Base-by-base conservation (phyloP, 2,113 vertebrate species). In the Uria aalge region DNA sequence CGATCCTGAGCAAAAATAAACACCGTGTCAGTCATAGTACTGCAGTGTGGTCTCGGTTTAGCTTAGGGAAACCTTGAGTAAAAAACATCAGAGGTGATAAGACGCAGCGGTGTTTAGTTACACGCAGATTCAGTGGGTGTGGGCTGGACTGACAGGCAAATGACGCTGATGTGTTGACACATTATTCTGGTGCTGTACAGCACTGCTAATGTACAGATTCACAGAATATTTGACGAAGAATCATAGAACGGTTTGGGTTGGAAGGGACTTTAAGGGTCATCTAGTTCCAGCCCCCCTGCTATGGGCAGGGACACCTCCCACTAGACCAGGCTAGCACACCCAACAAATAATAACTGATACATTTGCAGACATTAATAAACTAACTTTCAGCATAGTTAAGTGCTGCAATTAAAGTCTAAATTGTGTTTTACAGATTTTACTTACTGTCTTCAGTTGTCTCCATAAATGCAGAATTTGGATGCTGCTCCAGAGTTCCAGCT, bases 1-100 rank as follows among this genome's bases (percentile, higher is more conserved):
- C 41, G 36, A 3, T 52, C 23, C 14, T 14, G 26, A 85, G 47
- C 47, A 36, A 56, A 64, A 90, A 41, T 23, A 60, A 69, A 24
- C 19, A 4, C 2, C 4, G 23, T 15, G 32, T 12, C 23, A 10
- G 38, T 13, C 20, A 1, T 10, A 45, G 5, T 3, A 15, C 26
- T 23, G 47, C 71, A 21, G 21, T 5, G 23, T 3, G 41, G 26
- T n/a, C 32, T 34, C 68, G 34, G 38, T 55, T 80, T 64, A 60
- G 57, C 34, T 41, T 9, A 32, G 52, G 56, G 47, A 76, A 79
- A 45, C 22, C 21, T n/a, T 9, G 41, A 45, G 45, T 69, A 32
- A 66, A 22, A 22, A 47, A 29, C 23, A 14, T 6, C 5, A 14
- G 50, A 15, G 71, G 48, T 20, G 8, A 55, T 22, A 57, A 57